A percentile compares a stretch with the other conserved stretches of the same genome.
Evolutionary conservation across 1,140 invertebrate species (phyloP).

Genomic region (Hypothenemus hampei): DNA sequence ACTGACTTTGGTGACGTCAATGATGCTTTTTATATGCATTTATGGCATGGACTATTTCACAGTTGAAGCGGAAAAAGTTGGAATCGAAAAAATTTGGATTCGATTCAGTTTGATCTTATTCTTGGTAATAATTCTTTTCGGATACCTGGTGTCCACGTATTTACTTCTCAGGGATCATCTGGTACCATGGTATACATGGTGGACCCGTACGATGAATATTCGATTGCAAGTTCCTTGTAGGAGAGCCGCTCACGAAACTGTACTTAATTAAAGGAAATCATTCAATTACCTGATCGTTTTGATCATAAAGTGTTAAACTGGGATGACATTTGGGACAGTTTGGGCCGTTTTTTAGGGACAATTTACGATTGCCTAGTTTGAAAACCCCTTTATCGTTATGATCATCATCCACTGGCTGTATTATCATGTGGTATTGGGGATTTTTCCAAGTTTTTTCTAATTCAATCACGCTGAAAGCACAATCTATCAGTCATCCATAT

Average conservation of each 20-base stretch:
- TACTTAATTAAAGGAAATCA: background rate
- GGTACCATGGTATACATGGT: conserved; percentile 47
- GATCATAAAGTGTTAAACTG: conserved; percentile 11
- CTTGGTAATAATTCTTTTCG: conserved; percentile 48
- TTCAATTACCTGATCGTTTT: conserved; percentile 15
- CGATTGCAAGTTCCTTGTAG: conserved; percentile 26
- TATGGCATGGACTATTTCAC: conserved; percentile 60
- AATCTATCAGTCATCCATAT: too few species aligned
- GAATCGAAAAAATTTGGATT: conserved; percentile 48
- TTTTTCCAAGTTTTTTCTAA: conserved; percentile 15
- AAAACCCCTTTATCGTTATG: background rate
- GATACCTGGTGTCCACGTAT: conserved; percentile 51
- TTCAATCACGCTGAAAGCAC: conserved; percentile 10
- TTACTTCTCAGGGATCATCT: conserved; percentile 48
- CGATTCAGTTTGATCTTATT: conserved; percentile 47
- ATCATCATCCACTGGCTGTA: background rate
- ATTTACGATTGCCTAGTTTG: conserved; percentile 4
- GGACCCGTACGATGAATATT: conserved; percentile 43
- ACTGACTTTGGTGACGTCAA: conserved; percentile 58
- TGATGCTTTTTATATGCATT: conserved; percentile 54
- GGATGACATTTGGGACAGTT: conserved; percentile 22
- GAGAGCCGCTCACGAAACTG: background rate
- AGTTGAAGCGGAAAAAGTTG: conserved; percentile 54
- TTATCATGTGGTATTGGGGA: conserved; percentile 11
- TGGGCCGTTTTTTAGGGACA: conserved; percentile 9